phyloP scores from a whole-genome alignment of 2,797 vertebrate genomes.

The Diglossa cyanea region DNA sequence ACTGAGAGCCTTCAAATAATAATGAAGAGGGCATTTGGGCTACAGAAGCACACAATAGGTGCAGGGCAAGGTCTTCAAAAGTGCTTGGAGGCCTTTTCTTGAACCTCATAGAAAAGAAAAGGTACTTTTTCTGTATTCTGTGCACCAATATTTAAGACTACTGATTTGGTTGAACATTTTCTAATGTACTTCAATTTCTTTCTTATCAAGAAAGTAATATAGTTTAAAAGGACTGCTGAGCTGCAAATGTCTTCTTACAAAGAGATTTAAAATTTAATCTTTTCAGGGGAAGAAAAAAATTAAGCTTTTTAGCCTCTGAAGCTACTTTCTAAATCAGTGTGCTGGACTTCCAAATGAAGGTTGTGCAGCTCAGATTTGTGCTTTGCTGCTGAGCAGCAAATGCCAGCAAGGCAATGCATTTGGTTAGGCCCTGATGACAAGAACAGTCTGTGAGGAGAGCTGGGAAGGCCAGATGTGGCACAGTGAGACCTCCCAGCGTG shows the following conservation, averaged over 20 bases:
- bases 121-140: not conserved
- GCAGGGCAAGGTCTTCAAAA: not conserved
- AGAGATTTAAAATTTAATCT: constrained; percentile 30
- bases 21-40: not conserved
- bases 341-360: not conserved
- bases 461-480: not conserved
- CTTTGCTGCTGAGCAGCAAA: constrained; percentile 5
- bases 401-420: not conserved
- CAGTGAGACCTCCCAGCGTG: not conserved
- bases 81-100: not conserved
- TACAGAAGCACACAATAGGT: not conserved
- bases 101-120: not conserved
- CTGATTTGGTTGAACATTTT: not conserved
- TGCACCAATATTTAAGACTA: not conserved
- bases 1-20: not conserved
- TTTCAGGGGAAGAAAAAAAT: not conserved
- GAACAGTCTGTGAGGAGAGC: not conserved
- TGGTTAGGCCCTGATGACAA: not conserved
- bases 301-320: not conserved
- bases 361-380: not conserved
- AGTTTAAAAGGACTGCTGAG: not conserved
- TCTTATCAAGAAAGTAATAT: not conserved
- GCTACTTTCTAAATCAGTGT: not conserved
- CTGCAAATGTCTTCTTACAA: constrained; percentile 8
- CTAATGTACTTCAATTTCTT: not conserved